Evolutionary conservation across 2,888 invertebrate species (phyloP), one percentile per base, ranked within the genome.

Genomic region (Plebejus argus): DNA sequence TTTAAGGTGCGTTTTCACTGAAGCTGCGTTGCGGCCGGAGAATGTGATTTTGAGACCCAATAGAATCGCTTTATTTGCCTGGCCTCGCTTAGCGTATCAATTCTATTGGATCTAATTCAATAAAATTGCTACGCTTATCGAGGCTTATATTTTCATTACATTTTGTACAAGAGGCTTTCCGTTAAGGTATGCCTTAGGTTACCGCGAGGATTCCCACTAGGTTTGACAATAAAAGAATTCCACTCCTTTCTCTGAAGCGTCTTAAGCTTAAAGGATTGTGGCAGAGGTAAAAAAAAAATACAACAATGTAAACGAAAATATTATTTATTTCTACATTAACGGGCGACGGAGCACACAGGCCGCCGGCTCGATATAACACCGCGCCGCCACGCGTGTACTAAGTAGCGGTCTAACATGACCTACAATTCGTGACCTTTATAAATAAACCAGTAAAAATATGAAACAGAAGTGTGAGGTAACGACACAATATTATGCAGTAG

Each of bases 241-340:
- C 39, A 39, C 39, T 39, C 39, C 10, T 45, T 53, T 53, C 18
- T 15, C 18, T 5, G 53, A 53, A 18, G 18, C 15, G 53, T 66
- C 66, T 28, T 66, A 66, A 66, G 15, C 15, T 5, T 66, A 66
- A 66, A 66, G 66, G 66, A 66, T 28, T 78, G 79, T 8, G 49
- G 45, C 35, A 61, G 10, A 70, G 72, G 75, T 33, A 79, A 88
- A 91, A 88, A 91, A 88, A 87, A 88, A 87, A 88, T 85, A 85
- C 87, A 87, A 88, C 88, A 84, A 82, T 88, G 87, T 93, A 93
- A 93, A 93, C 93, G 93, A 93, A 93, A 93, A 93, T 93, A 93
- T 93, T 92, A 92, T 93, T 93, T 93, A 93, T 93, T 93, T 92
- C 93, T 93, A 93, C 89, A 91, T 88, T 91, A 92, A 90, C 88